Conservation (phyloP, 1,140 invertebrate genomes). For the Matsumurasca onukii region DNA sequence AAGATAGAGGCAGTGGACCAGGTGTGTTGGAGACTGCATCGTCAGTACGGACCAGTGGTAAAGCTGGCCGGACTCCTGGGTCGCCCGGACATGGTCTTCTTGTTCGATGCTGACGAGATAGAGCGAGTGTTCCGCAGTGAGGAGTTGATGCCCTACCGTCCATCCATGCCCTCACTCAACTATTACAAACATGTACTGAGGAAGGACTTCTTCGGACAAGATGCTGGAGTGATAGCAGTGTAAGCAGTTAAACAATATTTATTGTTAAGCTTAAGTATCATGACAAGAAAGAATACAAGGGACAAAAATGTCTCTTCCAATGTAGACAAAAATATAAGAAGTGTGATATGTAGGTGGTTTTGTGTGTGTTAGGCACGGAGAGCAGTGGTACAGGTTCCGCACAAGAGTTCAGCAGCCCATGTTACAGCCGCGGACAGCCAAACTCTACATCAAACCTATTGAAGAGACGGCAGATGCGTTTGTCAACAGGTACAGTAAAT, state of each 20-base stretch:
- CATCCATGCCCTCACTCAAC: slow-evolving; percentile 74
- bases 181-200: slow-evolving; percentile 75
- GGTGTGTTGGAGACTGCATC: slow-evolving; percentile 63
- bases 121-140: slow-evolving; percentile 72
- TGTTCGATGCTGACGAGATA: slow-evolving; percentile 75
- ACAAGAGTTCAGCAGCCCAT: slow-evolving; percentile 83
- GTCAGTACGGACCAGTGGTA: slow-evolving; percentile 68
- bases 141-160: slow-evolving; percentile 72
- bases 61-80: slow-evolving; percentile 72
- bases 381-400: slow-evolving; percentile 77
- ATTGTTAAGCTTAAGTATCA: neutral
- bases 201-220: slow-evolving; percentile 70
- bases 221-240: slow-evolving; percentile 76
- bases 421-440: slow-evolving; percentile 72
- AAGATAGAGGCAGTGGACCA: slow-evolving; percentile 73
- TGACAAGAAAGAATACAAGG: neutral
- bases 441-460: slow-evolving; percentile 69
- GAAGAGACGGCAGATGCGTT: slow-evolving; percentile 73
- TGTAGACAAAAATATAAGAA: slow-evolving; percentile 4
- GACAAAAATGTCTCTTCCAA: neutral
- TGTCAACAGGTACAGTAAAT: slow-evolving; percentile 57
- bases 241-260: slow-evolving; percentile 53
- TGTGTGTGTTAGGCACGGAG: slow-evolving; percentile 65
- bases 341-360: neutral
- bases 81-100: slow-evolving; percentile 75